phyloP scores from a whole-genome alignment of 1,140 invertebrate species.

The Brachionus manjavacas region DNA sequence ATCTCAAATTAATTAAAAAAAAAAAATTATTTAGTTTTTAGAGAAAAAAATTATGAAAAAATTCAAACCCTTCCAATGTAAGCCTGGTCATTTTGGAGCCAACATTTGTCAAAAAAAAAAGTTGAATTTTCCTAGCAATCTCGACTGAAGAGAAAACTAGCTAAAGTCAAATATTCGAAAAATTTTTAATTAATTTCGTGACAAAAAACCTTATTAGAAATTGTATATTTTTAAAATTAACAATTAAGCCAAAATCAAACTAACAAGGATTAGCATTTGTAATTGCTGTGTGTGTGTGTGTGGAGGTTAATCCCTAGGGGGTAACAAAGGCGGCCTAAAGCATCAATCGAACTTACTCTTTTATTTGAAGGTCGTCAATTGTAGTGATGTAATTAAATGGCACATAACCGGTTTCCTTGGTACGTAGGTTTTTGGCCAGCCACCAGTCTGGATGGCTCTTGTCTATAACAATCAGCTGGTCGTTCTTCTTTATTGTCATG shows the following conservation, averaged over 20 bases:
- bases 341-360: not conserved
- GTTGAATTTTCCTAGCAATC: not conserved
- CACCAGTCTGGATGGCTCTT: slow-evolving; percentile 28
- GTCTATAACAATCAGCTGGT: slow-evolving; percentile 13
- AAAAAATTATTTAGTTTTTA: no score
- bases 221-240: not conserved
- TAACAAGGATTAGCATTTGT: slow-evolving; percentile 22
- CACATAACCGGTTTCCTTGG: slow-evolving; percentile 42
- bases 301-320: not conserved
- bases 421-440: slow-evolving; percentile 40
- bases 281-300: not conserved
- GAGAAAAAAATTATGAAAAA: no score
- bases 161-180: slow-evolving; percentile 21
- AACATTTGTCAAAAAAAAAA: not conserved
- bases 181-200: slow-evolving; percentile 10
- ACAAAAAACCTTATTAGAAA: not conserved
- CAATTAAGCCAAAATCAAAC: slow-evolving; percentile 27
- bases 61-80: not conserved
- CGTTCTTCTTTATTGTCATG: slow-evolving; percentile 40
- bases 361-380: slow-evolving; percentile 35
- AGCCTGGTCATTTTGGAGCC: not conserved
- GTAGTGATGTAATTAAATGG: slow-evolving; percentile 41
- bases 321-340: not conserved
- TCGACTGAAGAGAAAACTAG: not conserved
- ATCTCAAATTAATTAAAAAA: no score